phyloP scores from a whole-genome alignment of 30 jellyfish, hydroid and myxozoan genomes.

The Hydractinia echinata region DNA sequence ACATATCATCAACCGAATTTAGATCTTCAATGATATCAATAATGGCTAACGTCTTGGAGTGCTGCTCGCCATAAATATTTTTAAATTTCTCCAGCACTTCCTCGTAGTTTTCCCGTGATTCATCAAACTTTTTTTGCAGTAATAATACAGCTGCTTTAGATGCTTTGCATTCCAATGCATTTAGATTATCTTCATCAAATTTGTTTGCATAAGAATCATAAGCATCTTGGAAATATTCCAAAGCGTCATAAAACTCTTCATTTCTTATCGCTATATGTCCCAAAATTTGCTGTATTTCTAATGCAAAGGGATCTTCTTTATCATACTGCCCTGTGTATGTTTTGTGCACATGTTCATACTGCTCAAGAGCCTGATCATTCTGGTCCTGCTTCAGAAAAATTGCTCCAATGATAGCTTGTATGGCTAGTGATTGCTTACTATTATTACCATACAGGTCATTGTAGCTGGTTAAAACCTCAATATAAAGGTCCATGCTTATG shows the following conservation, averaged over 20 bases:
- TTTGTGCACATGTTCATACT: slow-evolving; percentile 6
- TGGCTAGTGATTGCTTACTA: not conserved
- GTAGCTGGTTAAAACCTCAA: not conserved
- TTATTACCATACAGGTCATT: not conserved
- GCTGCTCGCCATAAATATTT: not conserved
- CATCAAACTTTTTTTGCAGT: slow-evolving; percentile 17
- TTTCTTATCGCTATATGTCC: not conserved
- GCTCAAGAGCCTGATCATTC: not conserved
- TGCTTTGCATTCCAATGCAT: slow-evolving; percentile 11
- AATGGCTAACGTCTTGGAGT: not conserved
- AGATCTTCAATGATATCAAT: not conserved
- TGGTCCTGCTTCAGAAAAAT: not conserved
- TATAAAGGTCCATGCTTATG: not conserved
- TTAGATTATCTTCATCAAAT: not conserved
- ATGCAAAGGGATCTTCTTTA: not conserved
- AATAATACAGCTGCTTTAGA: slow-evolving; percentile 16
- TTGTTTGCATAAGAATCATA: slow-evolving; percentile 4
- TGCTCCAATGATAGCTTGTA: not conserved
- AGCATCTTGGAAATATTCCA: not conserved
- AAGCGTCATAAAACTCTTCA: slow-evolving; percentile 12
- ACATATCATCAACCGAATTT: not conserved
- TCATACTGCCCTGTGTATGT: not conserved
- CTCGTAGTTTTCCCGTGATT: not conserved
- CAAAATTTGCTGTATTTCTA: slow-evolving; percentile 3
- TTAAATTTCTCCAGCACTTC: not conserved